These are phyloP conservation scores for Lucilia sericata DNA, from an alignment of 1,140 invertebrate species.

Conservation along the genomic window DNA sequence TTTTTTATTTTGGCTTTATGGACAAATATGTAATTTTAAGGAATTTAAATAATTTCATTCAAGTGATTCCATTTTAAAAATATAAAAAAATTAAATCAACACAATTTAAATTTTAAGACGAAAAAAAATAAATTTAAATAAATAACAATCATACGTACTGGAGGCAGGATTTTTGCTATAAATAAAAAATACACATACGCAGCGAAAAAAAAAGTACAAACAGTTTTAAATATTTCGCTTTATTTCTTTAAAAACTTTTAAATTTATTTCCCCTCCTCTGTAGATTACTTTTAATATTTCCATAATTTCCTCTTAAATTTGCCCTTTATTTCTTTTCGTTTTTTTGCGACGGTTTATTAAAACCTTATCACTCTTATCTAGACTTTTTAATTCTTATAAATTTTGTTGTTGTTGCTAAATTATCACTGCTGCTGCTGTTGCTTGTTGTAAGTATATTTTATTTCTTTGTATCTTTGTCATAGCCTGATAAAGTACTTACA, in stretches of 20 bases:
- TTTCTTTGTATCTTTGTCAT: neutral
- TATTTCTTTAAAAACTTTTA: neutral
- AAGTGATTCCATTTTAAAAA: neutral
- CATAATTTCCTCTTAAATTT: neutral
- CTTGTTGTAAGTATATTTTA: neutral
- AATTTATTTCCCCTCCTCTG: neutral
- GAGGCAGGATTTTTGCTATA: neutral
- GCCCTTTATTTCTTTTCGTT: neutral
- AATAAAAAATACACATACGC: no score
- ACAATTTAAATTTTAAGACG: neutral
- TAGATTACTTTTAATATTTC: neutral
- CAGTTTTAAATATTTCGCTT: no score
- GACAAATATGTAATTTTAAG: neutral
- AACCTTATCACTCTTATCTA: neutral
- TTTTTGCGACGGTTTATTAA: neutral
- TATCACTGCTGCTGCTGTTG: neutral
- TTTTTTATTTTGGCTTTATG: neutral
- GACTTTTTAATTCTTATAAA: constrained; percentile 7
- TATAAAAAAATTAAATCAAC: neutral
- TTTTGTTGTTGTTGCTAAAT: neutral
- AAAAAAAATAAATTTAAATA: neutral
- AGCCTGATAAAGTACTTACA: neutral
- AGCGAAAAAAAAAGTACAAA: neutral
- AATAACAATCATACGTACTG: neutral
- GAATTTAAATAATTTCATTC: constrained; percentile 5